Conservation (phyloP, 2,113 vertebrate species). For the Callionymus lyra region DNA sequence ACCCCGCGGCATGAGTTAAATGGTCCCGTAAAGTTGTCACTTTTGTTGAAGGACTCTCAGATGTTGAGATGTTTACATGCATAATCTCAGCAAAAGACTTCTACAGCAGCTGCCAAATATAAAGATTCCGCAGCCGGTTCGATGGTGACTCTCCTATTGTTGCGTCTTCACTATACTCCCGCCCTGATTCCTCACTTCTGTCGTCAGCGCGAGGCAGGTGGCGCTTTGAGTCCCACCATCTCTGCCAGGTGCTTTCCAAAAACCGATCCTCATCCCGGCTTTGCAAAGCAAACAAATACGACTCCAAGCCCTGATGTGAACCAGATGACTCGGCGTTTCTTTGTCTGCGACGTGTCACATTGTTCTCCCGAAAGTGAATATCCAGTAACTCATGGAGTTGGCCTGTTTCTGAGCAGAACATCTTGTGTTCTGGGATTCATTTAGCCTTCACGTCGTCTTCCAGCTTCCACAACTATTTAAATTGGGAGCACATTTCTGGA, state of each 20-base stretch:
- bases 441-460: conserved; percentile 13
- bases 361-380: not conserved
- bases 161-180: too few relatives aligned
- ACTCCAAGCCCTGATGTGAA: not conserved
- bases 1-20: too few relatives aligned
- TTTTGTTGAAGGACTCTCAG: not conserved
- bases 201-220: conserved; percentile 26
- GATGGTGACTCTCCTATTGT: too few relatives aligned
- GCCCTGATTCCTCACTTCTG: too few relatives aligned
- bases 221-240: conserved; percentile 16
- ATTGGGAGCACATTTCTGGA: conserved; percentile 34
- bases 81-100: too few relatives aligned
- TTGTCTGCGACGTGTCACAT: conserved; percentile 10
- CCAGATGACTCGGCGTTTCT: conserved; percentile 23
- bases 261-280: conserved; percentile 2
- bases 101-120: too few relatives aligned
- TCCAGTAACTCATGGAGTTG: not conserved
- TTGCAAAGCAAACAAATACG: conserved; percentile 13
- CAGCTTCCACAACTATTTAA: conserved; percentile 31
- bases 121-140: too few relatives aligned
- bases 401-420: too few relatives aligned
- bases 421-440: conserved; percentile 23
- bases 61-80: too few relatives aligned
- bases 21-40: not conserved
- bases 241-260: conserved; percentile 21